Base-by-base conservation (phyloP, 2,797 vertebrate species). In the Crocidura indochinensis region DNA sequence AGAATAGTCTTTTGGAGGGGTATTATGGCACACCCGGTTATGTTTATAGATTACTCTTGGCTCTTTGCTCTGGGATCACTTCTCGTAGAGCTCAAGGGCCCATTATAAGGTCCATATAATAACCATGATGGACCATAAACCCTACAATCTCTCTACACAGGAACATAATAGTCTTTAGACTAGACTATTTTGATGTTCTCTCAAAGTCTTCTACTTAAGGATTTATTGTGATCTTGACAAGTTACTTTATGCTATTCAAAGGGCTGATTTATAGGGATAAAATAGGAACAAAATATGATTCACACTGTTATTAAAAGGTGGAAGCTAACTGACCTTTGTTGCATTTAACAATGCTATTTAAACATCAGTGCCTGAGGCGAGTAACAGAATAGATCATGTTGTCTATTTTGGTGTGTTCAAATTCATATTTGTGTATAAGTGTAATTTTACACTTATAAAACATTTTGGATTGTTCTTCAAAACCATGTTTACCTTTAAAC, bases 321-420 rank as follows among this genome's bases (percentile, higher is more conserved):
- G 73, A 75, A 75, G 22, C 83, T 78, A 60, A 81, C 65, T 19
- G n/a, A 10, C n/a, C 22, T 27, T 9, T 31, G 5, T 22, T 27
- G 47, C 0, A 60, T 60, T 60, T 46, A 75, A 83, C 38, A 68
- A 68, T 62, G 12, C 84, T 90, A 14, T 85, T 73, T 84, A 85
- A 87, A 86, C 22, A 53, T 62, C 65, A 72, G 67, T 24, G 47
- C n/a, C n/a, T 22, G 17, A 72, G 49, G 29, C 1, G 83, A 79
- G 49, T 68, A 20, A 90, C 17, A 86, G 11, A 68, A 88, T 62
- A 51, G 3, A n/a, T 51, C n/a, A 24, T 5, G 27, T 47, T 69
- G 60, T 26, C 72, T 46, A 3, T 44, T 88, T 88, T 86, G 56
- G n/a, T 81, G 73, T 81, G 24, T 64, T 51, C 76, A 80, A 95